Evolutionary conservation across 2,797 vertebrate species (phyloP), one percentile per base, ranked within the genome.

Genomic region (Hyperoplus lanceolatus): DNA sequence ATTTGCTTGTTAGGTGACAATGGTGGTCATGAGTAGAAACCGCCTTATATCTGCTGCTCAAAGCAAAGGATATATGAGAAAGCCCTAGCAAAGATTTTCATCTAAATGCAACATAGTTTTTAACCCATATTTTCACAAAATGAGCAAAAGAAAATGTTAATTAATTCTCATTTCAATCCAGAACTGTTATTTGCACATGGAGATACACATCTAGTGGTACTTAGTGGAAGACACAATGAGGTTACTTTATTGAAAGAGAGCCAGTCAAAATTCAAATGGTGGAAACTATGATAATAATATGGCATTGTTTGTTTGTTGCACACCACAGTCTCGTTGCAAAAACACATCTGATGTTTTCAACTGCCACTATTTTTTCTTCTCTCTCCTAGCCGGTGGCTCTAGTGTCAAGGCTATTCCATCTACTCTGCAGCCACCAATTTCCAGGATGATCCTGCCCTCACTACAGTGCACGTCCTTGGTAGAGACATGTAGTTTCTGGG

Each of bases 231-330:
- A 10, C 5, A 57, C 43, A 63, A 41, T 62, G 36, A 69, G 51
- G 49, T 18, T 18, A 29, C 1, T 9, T 12, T 2, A 43, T n/a
- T 12, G 12, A 42, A 59, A 60, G 16, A 43, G 8, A 3, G 4
- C n/a, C n/a, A 60, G 39, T 73, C 51, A 79, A 63, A 69, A n/a
- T 43, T 39, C 13, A 6, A 9, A 13, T 15, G 18, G 21, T 49
- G 1, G 78, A 79, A 56, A 74, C 43, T 15, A 43, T 58, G 18
- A 49, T 53, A 41, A 9, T 41, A 80, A 51, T 21, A 39, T 65
- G 3, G 45, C 16, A 21, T 48, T 59, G 39, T 6, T 55, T 4
- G 8, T 3, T 59, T 16, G 1, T 60, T 13, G 9, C 29, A 29
- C 2, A 4, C 16, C 14, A 48, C 2, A 16, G 16, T 39, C 29